These are phyloP conservation scores for Nasonia vitripennis DNA, from an alignment of 1,140 invertebrate genomes.

Conservation along the genomic window DNA sequence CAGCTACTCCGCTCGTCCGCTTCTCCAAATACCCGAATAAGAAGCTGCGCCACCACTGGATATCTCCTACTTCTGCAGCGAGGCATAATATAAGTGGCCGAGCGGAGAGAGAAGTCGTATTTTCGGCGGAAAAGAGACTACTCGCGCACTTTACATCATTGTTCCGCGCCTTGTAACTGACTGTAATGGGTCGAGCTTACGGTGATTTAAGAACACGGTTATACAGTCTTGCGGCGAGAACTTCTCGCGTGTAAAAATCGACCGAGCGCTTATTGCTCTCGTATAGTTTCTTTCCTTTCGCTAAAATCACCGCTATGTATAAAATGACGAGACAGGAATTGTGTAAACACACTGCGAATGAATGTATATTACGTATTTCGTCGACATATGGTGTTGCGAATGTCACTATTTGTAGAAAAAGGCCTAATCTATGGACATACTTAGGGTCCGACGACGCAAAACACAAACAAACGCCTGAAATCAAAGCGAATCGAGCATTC, in stretches of 20 bases:
- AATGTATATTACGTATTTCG: too few species aligned
- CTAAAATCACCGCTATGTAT: not conserved
- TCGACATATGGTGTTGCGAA: too few species aligned
- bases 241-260: constrained; percentile 30
- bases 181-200: constrained; percentile 61
- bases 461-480: not conserved
- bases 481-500: constrained; percentile 1
- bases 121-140: constrained; percentile 51
- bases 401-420: too few species aligned
- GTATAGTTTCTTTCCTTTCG: not conserved
- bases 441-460: not conserved
- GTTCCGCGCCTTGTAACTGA: constrained; percentile 61
- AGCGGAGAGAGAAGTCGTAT: constrained; percentile 59
- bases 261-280: constrained; percentile 29
- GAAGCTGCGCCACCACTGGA: not conserved
- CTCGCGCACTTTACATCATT: constrained; percentile 61
- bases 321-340: too few species aligned
- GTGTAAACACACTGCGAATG: too few species aligned
- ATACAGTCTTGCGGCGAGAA: not conserved
- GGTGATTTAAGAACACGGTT: constrained; percentile 40
- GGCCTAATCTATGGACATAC: not conserved
- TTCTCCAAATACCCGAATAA: not conserved
- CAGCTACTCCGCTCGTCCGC: not conserved
- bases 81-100: constrained; percentile 48
- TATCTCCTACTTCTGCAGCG: not conserved